These are phyloP conservation scores for Leistus spinibarbis DNA, from an alignment of 2,888 invertebrate genomes.

Conservation along the genomic window DNA sequence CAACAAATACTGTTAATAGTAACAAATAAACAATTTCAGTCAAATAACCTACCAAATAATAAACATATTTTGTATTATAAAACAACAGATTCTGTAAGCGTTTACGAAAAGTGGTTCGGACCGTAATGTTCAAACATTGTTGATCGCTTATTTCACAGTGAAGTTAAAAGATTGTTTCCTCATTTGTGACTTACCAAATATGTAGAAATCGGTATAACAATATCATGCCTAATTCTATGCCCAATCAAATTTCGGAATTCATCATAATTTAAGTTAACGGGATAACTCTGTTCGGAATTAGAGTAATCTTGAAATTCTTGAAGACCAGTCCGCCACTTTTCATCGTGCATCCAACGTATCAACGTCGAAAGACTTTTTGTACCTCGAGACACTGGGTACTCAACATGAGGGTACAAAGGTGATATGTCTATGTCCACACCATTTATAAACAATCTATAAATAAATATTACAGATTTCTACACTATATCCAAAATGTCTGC, in stretches of 20 bases:
- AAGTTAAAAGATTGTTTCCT: neutral
- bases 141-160: too few relatives aligned
- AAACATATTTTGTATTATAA: too few relatives aligned
- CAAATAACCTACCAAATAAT: neutral
- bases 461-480: constrained; percentile 10
- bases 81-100: too few relatives aligned
- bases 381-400: constrained; percentile 84
- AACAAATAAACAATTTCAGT: too few relatives aligned
- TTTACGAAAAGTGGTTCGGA: neutral
- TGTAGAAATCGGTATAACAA: constrained; percentile 50
- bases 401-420: constrained; percentile 76
- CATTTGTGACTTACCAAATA: constrained; percentile 52
- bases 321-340: constrained; percentile 68
- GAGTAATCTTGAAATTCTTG: constrained; percentile 52
- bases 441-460: constrained; percentile 75
- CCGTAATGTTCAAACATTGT: too few relatives aligned
- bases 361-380: constrained; percentile 85
- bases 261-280: constrained; percentile 61
- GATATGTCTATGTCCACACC: constrained; percentile 80
- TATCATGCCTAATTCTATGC: constrained; percentile 52
- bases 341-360: constrained; percentile 88
- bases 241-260: constrained; percentile 52
- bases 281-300: constrained; percentile 51
- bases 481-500: too few relatives aligned
- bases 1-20: too few relatives aligned